Evolutionary conservation across 2,888 invertebrate species (phyloP).

Genomic region (Brachypalpus laphriformis): DNA sequence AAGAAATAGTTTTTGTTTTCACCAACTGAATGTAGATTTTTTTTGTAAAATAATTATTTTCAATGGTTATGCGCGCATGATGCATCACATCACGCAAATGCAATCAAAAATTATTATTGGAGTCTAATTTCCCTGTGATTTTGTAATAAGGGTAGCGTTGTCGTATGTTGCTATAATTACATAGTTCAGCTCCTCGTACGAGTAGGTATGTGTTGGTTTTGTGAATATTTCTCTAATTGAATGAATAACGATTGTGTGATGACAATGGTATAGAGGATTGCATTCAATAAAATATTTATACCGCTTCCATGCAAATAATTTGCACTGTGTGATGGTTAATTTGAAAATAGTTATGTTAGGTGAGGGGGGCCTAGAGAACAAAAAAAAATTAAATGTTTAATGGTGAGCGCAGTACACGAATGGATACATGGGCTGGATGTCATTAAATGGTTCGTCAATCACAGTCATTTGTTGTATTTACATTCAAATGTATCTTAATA

Average conservation of each 20-base stretch:
- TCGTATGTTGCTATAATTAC: neutral
- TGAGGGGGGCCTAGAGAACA: too few relatives aligned
- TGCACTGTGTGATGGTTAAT: neutral
- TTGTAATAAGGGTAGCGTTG: neutral
- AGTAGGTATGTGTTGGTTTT: neutral
- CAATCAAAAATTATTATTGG: slow-evolving; percentile 32
- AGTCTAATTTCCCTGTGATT: slow-evolving; percentile 11
- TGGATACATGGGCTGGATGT: neutral
- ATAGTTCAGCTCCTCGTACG: neutral
- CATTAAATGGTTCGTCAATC: neutral
- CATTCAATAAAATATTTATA: neutral
- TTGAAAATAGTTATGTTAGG: neutral
- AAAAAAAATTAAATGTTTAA: neutral
- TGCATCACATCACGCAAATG: slow-evolving; percentile 43
- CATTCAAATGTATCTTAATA: neutral
- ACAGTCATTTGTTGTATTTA: neutral
- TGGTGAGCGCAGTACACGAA: neutral
- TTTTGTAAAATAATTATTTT: neutral
- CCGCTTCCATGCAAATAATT: slow-evolving; percentile 19
- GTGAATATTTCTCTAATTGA: neutral
- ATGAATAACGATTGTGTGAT: neutral
- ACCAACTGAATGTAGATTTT: neutral
- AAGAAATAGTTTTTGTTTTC: neutral
- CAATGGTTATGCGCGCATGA: slow-evolving; percentile 7
- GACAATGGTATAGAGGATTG: neutral